Percentiles rank a stretch among this genome's conserved stretches.
phyloP scores from a whole-genome alignment of 2,888 invertebrate genomes.

The Aporophyla nigra region DNA sequence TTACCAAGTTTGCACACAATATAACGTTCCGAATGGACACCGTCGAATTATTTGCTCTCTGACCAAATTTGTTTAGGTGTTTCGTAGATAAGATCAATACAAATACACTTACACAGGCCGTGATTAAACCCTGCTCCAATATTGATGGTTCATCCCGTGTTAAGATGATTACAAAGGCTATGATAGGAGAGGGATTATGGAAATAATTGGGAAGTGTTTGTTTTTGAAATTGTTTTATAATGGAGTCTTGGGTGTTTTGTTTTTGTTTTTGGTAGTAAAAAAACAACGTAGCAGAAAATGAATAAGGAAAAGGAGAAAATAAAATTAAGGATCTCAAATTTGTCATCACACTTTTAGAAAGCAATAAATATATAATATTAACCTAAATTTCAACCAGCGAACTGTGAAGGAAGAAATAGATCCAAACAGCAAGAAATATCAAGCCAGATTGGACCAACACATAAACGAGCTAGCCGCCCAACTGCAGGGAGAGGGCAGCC shows the following conservation, averaged over 20 bases:
- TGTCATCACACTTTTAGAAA: neutral
- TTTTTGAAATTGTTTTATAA: conserved; percentile 49
- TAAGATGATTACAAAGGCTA: conserved; percentile 56
- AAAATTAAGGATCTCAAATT: neutral
- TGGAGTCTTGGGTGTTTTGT: neutral
- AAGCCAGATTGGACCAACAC: too few relatives aligned
- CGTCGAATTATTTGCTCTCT: conserved; percentile 63
- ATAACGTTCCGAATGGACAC: conserved; percentile 61
- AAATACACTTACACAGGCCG: conserved; percentile 59
- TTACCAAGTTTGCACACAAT: conserved; percentile 61
- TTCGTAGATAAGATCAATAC: conserved; percentile 59
- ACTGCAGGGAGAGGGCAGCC: too few relatives aligned
- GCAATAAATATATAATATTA: too few relatives aligned
- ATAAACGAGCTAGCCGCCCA: too few relatives aligned
- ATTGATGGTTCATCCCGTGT: conserved; percentile 51
- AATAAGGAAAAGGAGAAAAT: neutral
- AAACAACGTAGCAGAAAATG: neutral
- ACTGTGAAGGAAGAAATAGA: too few relatives aligned
- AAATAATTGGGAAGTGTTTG: conserved; percentile 60
- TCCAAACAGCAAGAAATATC: too few relatives aligned
- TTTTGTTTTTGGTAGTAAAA: neutral
- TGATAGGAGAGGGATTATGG: conserved; percentile 55
- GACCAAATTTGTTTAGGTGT: conserved; percentile 72
- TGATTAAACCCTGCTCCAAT: conserved; percentile 63
- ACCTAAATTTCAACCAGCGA: too few relatives aligned